Percentiles rank a stretch among this genome's conserved stretches.
Evolutionary conservation across 2,888 invertebrate genomes (phyloP).

Genomic region (Zhuqinia jingwanae): DNA sequence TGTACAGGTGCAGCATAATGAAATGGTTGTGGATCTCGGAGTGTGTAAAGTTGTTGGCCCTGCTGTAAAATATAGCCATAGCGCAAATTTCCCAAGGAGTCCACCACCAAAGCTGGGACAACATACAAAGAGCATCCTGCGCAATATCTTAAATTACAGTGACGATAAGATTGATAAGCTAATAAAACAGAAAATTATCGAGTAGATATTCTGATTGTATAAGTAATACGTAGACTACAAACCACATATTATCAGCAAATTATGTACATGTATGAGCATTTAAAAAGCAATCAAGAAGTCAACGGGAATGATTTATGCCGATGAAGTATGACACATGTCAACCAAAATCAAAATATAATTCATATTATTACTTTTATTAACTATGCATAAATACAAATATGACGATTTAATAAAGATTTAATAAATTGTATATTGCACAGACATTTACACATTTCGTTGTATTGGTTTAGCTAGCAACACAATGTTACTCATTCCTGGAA

Average conservation of each 20-base stretch:
- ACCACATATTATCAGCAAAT: background rate
- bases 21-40: constrained; percentile 85
- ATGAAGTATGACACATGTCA: constrained; percentile 26
- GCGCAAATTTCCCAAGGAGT: constrained; percentile 86
- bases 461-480: no score
- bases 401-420: no score
- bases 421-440: no score
- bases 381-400: background rate
- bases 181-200: constrained; percentile 82
- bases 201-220: background rate
- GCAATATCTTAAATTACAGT: constrained; percentile 85
- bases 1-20: constrained; percentile 74
- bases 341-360: constrained; percentile 12
- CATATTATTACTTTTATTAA: no score
- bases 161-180: constrained; percentile 84
- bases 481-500: no score
- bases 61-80: constrained; percentile 90
- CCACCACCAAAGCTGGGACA: constrained; percentile 94
- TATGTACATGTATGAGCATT: background rate
- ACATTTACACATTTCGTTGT: no score
- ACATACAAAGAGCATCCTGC: constrained; percentile 90
- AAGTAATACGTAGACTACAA: no score
- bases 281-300: constrained; percentile 34
- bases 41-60: constrained; percentile 90
- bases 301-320: constrained; percentile 32